Conservation (phyloP, 2,888 invertebrate genomes). For the Patella caerulea region DNA sequence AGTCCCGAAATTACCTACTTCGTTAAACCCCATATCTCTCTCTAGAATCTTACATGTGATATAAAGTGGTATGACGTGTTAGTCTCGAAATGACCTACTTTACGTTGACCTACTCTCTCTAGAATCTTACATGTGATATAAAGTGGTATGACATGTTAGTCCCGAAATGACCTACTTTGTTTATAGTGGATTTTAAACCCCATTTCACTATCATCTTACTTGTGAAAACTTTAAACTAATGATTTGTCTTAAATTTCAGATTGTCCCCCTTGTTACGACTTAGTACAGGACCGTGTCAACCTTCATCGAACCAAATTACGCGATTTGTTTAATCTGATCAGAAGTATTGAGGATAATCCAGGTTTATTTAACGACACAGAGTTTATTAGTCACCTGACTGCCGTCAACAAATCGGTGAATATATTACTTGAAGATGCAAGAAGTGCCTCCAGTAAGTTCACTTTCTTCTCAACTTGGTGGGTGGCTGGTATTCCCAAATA, state of each 20-base stretch:
- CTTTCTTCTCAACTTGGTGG: too few relatives aligned
- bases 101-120: background rate
- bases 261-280: slow-evolving; percentile 95
- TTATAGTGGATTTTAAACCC: too few relatives aligned
- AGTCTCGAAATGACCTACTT: too few relatives aligned
- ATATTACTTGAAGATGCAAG: slow-evolving; percentile 83
- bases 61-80: background rate
- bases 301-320: slow-evolving; percentile 71
- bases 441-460: slow-evolving; percentile 57
- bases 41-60: background rate
- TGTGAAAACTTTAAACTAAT: background rate
- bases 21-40: background rate
- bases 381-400: slow-evolving; percentile 86
- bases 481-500: too few relatives aligned
- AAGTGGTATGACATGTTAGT: background rate
- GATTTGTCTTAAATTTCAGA: slow-evolving; percentile 41
- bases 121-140: background rate
- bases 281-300: slow-evolving; percentile 90
- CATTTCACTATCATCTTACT: too few relatives aligned
- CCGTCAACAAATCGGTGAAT: slow-evolving; percentile 84
- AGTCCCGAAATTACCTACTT: too few relatives aligned
- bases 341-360: slow-evolving; percentile 93
- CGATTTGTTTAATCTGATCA: slow-evolving; percentile 82
- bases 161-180: too few relatives aligned
- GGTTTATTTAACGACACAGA: slow-evolving; percentile 91